Base-by-base conservation (phyloP, 1,140 invertebrate genomes). In the Eurosta solidaginis region DNA sequence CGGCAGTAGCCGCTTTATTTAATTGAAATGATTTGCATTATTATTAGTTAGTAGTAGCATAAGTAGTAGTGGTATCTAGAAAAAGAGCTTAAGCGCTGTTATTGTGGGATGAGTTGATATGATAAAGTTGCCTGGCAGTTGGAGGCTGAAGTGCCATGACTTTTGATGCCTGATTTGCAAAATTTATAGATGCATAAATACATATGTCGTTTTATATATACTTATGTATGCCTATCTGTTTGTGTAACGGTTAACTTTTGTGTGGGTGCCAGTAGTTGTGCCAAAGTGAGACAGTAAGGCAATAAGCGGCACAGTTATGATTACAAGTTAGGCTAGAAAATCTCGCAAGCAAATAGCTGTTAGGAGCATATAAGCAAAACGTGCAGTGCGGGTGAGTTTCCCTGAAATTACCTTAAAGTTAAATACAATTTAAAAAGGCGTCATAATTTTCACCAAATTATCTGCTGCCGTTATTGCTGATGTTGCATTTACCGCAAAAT, bases 381-480 rank as follows among this genome's bases (percentile, higher is more conserved):
- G n/a, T n/a, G n/a, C n/a, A 14, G 17, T 3, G 54, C 33, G 33
- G 33, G 25, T 10, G n/a, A 9, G n/a, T 47, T 17, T 47, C 1
- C 45, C 14, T 47, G n/a, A 12, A 47, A n/a, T 12, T 22, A 4
- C 14, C 12, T 6, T 40, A 73, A 33, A 49, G 54, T 33, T 45
- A 63, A 77, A 20, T 63, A 27, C 54, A 77, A 59, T 44, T 77
- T 77, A 59, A 76, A 54, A 63, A 77, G 52, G 76, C 76, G 76
- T 77, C 76, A 77, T 68, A 77, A 77, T 77, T 77, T 77, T 63
- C 76, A 77, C 25, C 76, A 68, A 77, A 77, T 77, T 77, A 59
- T 63, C 33, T 59, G 33, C 33, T 59, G 76, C 40, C n/a, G n/a
- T n/a, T n/a, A n/a, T n/a, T n/a, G n/a, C n/a, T n/a, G n/a, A n/a